Conservation (phyloP, 2,888 invertebrate genomes). For the Nowickia ferox region DNA sequence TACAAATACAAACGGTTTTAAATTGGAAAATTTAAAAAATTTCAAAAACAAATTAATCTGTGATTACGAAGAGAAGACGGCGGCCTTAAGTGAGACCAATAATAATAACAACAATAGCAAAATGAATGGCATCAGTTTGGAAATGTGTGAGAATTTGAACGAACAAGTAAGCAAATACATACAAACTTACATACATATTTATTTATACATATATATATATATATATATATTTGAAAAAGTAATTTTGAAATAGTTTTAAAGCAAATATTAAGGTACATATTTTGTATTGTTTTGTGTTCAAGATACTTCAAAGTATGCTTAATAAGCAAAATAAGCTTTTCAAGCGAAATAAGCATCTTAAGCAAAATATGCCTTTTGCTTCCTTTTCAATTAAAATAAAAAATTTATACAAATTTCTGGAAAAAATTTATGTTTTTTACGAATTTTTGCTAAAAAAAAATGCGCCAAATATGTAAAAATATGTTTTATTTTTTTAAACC, state of each 20-base stretch:
- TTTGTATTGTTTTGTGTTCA: too few species aligned
- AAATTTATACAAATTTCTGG: too few species aligned
- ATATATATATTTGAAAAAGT: too few species aligned
- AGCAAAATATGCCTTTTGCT: neutral
- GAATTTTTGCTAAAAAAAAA: too few species aligned
- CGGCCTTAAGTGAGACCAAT: slow-evolving; percentile 66
- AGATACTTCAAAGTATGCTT: neutral
- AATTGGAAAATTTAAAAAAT: slow-evolving; percentile 83
- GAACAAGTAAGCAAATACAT: slow-evolving; percentile 82
- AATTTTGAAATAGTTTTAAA: too few species aligned
- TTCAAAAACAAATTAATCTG: slow-evolving; percentile 82
- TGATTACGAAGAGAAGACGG: slow-evolving; percentile 80
- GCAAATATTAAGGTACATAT: too few species aligned
- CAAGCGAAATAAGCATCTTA: neutral
- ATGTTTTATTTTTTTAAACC: too few species aligned
- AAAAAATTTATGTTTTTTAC: too few species aligned
- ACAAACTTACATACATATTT: too few species aligned
- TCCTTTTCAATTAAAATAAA: too few species aligned
- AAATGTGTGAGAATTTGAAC: slow-evolving; percentile 83
- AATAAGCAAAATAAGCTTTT: slow-evolving; percentile 5
- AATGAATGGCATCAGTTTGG: slow-evolving; percentile 82
- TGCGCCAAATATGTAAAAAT: too few species aligned
- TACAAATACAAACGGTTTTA: slow-evolving; percentile 82
- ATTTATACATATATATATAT: too few species aligned
- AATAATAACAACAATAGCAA: slow-evolving; percentile 74